phyloP scores from a whole-genome alignment of 2,888 invertebrate genomes.

The Pammene fasciana region DNA sequence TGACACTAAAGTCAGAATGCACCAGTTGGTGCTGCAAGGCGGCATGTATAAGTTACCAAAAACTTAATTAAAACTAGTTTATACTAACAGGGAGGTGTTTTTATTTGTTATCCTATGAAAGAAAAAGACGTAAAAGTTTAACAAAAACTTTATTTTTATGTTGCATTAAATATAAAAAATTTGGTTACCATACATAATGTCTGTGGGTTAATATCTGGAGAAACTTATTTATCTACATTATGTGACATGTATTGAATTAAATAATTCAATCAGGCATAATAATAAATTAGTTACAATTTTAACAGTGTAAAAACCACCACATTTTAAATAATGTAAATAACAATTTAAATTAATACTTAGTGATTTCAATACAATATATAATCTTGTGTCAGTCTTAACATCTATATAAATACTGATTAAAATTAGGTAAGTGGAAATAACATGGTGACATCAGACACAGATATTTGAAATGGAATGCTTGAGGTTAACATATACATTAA shows the following conservation, averaged over 20 bases:
- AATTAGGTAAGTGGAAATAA: conserved; percentile 61
- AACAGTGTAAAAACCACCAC: conserved; percentile 69
- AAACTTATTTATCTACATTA: conserved; percentile 58
- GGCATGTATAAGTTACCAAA: conserved; percentile 95
- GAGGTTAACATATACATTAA: conserved; percentile 38
- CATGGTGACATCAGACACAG: conserved; percentile 56
- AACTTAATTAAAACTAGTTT: conserved; percentile 59
- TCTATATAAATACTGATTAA: conserved; percentile 78
- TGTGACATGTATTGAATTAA: conserved; percentile 64
- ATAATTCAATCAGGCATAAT: conserved; percentile 54
- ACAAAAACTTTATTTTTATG: conserved; percentile 73
- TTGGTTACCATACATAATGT: conserved; percentile 74
- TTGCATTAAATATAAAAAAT: conserved; percentile 69
- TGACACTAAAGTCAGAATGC: conserved; percentile 96
- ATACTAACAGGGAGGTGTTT: conserved; percentile 7
- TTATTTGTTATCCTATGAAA: conserved; percentile 36
- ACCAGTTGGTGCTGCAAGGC: conserved; percentile 92
- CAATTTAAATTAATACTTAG: conserved; percentile 70
- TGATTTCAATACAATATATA: conserved; percentile 74
- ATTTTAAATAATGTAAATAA: conserved; percentile 61
- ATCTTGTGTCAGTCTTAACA: conserved; percentile 79
- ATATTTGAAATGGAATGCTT: conserved; percentile 69
- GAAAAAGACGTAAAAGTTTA: conserved; percentile 61
- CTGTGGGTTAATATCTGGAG: conserved; percentile 71
- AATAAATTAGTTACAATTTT: conserved; percentile 68